phyloP scores from a whole-genome alignment of 2,113 vertebrate genomes.

The Callospermophilus lateralis region DNA sequence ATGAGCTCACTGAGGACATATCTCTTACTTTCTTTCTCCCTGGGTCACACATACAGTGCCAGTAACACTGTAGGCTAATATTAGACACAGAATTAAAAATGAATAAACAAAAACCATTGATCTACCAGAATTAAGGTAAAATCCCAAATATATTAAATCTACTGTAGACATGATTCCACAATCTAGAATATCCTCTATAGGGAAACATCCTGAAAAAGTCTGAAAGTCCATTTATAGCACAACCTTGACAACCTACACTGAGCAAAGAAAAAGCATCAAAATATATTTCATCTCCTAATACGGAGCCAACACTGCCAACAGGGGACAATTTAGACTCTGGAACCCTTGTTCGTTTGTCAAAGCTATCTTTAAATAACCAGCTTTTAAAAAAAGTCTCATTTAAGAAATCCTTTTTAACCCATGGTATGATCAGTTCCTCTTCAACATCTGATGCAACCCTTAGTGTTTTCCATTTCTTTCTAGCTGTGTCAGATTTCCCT shows the following conservation, averaged over 20 bases:
- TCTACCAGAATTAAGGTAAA: conserved; percentile 25
- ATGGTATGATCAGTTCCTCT: conserved; percentile 57
- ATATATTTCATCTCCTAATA: not conserved
- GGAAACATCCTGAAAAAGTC: not conserved
- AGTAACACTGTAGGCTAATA: not conserved
- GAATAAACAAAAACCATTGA: conserved; percentile 41
- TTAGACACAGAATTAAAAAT: conserved; percentile 26
- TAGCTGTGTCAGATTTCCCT: conserved; percentile 76
- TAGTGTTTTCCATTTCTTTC: conserved; percentile 71
- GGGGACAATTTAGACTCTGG: not conserved
- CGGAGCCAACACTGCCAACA: not conserved
- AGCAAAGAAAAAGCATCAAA: not conserved
- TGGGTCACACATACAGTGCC: not conserved
- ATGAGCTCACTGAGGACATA: not conserved
- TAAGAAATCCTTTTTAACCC: conserved; percentile 62
- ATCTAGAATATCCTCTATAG: not conserved
- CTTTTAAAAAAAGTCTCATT: not conserved
- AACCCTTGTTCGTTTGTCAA: not conserved
- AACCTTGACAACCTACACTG: not conserved
- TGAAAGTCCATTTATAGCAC: not conserved
- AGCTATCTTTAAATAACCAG: conserved; percentile 11
- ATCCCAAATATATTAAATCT: not conserved
- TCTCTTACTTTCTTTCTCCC: conserved; percentile 58
- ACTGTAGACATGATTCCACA: not conserved
- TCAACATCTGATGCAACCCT: conserved; percentile 69